Conservation (phyloP, 2,113 vertebrate genomes). For the Heptranchias perlo region DNA sequence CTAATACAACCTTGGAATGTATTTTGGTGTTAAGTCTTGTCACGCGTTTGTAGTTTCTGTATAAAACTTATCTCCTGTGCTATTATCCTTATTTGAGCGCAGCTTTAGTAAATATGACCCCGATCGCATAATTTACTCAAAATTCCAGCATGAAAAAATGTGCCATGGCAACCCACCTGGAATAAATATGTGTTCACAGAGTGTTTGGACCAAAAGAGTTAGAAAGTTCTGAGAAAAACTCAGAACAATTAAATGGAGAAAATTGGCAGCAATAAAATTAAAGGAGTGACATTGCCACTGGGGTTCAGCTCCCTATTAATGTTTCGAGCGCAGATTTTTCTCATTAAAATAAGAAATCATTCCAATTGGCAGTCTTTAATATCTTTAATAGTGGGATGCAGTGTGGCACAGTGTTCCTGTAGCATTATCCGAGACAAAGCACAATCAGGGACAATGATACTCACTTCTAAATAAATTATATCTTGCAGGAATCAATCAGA, state of each 20-base stretch:
- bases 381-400: too few species aligned
- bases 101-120: neutral
- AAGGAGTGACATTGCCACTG: neutral
- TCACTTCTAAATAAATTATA: neutral
- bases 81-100: neutral
- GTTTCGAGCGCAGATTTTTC: neutral
- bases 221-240: conserved; percentile 20
- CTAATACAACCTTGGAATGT: neutral
- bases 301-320: neutral
- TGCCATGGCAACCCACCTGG: neutral
- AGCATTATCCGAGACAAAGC: neutral
- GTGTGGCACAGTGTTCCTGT: neutral
- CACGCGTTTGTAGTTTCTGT: neutral
- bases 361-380: neutral
- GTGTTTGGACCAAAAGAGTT: neutral
- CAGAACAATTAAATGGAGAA: neutral
- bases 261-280: neutral
- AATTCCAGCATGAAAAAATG: neutral
- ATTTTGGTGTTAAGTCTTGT: neutral
- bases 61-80: neutral
- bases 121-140: neutral
- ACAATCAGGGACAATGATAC: neutral
- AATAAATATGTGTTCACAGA: neutral
- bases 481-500: neutral
- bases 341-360: neutral